These are phyloP conservation scores for Oncorhynchus gorbuscha DNA, from an alignment of 2,113 vertebrate genomes.

Conservation along the genomic window DNA sequence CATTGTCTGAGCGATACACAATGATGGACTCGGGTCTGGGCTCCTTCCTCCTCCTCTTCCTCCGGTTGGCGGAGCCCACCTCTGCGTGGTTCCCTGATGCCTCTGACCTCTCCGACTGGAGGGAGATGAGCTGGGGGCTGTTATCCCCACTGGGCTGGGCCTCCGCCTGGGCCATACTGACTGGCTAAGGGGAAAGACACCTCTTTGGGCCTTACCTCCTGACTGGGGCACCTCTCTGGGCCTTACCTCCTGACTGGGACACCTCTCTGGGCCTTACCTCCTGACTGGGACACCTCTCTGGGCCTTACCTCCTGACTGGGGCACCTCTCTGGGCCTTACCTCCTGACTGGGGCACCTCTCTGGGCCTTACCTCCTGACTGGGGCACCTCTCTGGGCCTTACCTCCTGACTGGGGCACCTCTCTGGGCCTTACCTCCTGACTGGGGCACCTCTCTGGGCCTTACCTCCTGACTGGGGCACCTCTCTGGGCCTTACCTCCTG, in stretches of 20 bases:
- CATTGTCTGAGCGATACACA: slow-evolving; percentile 87
- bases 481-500: too few relatives aligned
- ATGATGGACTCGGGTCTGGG: slow-evolving; percentile 93
- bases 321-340: slow-evolving; percentile 56
- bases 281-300: too few relatives aligned
- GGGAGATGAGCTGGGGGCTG: slow-evolving; percentile 70
- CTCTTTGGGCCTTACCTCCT: too few relatives aligned
- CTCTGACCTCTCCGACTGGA: slow-evolving; percentile 70
- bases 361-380: too few relatives aligned
- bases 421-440: slow-evolving; percentile 67
- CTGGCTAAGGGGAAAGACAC: not conserved
- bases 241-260: too few relatives aligned
- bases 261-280: too few relatives aligned
- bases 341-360: slow-evolving; percentile 5
- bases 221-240: too few relatives aligned
- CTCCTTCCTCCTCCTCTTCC: slow-evolving; percentile 87
- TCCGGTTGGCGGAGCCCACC: slow-evolving; percentile 78
- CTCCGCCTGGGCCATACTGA: slow-evolving; percentile 68
- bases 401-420: too few relatives aligned
- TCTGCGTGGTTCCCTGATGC: slow-evolving; percentile 70
- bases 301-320: too few relatives aligned
- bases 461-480: too few relatives aligned
- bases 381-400: too few relatives aligned
- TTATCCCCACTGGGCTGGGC: slow-evolving; percentile 65
- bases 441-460: too few relatives aligned